Conservation (phyloP, 2,113 vertebrate species). For the Ochotona curzoniae region DNA sequence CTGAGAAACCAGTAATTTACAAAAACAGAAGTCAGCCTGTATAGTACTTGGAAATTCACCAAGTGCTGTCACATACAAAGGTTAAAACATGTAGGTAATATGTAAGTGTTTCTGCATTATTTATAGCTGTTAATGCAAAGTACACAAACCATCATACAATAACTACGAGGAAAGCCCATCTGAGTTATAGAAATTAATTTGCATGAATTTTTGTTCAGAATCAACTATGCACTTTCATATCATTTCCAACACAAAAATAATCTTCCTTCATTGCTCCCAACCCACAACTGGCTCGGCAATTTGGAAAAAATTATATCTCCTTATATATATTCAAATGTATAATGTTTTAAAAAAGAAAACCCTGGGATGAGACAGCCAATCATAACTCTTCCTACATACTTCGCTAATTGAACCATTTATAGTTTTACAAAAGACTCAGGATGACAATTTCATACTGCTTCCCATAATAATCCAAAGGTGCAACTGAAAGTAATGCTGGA, state of each 20-base stretch:
- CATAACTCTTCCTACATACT: not conserved
- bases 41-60: not conserved
- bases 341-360: slow-evolving; percentile 43
- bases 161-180: not conserved
- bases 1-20: slow-evolving; percentile 13
- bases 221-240: not conserved
- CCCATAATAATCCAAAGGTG: not conserved
- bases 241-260: not conserved
- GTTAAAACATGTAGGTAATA: not conserved
- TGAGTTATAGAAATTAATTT: slow-evolving; percentile 21
- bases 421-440: not conserved
- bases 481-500: not conserved
- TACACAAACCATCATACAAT: slow-evolving; percentile 19
- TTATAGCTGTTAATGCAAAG: slow-evolving; percentile 4
- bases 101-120: not conserved
- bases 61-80: not conserved
- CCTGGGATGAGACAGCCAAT: not conserved
- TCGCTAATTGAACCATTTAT: slow-evolving; percentile 29
- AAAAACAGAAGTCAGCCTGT: slow-evolving; percentile 32
- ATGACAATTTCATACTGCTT: not conserved
- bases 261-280: not conserved
- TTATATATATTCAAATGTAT: not conserved
- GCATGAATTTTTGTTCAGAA: slow-evolving; percentile 5
- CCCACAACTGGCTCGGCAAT: not conserved
- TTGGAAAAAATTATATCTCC: slow-evolving; percentile 23